Evolutionary conservation across 1,140 invertebrate genomes (phyloP).

Genomic region (Trypoxylus dichotomus): DNA sequence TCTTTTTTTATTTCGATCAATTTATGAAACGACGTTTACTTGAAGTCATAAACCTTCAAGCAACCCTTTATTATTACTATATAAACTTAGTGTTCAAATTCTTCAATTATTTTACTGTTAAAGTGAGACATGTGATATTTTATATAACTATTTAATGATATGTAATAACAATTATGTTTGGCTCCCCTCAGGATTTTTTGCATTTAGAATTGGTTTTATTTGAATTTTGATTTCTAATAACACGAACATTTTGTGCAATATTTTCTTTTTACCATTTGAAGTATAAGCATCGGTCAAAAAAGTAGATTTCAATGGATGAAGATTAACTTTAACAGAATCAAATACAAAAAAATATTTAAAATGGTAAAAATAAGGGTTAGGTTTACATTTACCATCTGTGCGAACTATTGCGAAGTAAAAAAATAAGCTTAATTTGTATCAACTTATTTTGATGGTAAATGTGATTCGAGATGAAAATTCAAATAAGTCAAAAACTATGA

Average conservation of each 20-base stretch:
- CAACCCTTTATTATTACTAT: constrained; percentile 12
- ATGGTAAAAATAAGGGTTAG: neutral
- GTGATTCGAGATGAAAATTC: constrained; percentile 20
- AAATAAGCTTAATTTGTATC: neutral
- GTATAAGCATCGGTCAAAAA: constrained; percentile 30
- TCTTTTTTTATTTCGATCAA: constrained; percentile 16
- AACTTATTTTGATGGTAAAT: neutral
- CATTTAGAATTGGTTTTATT: constrained; percentile 38
- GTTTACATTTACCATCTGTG: neutral
- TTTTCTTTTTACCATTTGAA: neutral
- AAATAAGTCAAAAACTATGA: neutral
- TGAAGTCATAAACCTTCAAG: neutral
- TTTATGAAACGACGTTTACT: constrained; percentile 5
- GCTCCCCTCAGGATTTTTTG: constrained; percentile 49
- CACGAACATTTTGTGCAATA: constrained; percentile 16
- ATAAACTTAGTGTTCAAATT: constrained; percentile 46
- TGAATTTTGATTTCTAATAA: constrained; percentile 30
- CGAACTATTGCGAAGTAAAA: neutral
- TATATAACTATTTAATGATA: constrained; percentile 51
- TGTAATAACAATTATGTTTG: constrained; percentile 48
- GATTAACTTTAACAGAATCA: neutral
- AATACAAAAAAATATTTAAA: neutral
- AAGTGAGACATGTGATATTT: constrained; percentile 54
- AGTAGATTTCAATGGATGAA: constrained; percentile 26
- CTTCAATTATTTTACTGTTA: constrained; percentile 49